Conservation (phyloP, 2,113 vertebrate species). For the Rhinichthys klamathensis region DNA sequence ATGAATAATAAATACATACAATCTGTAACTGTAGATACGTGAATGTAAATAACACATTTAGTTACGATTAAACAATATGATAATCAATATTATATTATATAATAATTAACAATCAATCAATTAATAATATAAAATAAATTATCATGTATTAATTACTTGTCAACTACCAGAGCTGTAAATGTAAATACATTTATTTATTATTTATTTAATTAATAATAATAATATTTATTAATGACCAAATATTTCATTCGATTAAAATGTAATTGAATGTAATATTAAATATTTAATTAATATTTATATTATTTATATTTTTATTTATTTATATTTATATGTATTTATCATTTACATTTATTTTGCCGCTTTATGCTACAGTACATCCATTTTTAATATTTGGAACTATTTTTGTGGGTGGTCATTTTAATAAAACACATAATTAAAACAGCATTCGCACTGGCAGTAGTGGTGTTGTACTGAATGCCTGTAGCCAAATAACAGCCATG, state of each 20-base stretch:
- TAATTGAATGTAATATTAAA: no score
- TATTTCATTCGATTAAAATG: no score
- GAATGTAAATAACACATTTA: no score
- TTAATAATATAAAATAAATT: neutral
- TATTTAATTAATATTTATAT: no score
- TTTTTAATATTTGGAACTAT: neutral
- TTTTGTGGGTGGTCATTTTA: neutral
- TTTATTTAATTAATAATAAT: no score
- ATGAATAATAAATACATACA: neutral
- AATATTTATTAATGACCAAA: no score
- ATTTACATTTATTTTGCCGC: neutral
- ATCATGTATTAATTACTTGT: neutral
- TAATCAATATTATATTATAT: neutral
- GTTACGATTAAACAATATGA: neutral
- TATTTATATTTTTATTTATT: no score
- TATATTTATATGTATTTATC: neutral
- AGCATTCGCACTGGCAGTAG: no score
- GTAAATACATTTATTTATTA: neutral
- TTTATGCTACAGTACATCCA: neutral
- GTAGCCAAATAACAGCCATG: neutral
- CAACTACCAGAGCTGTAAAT: neutral
- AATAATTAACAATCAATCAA: neutral
- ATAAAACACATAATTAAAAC: neutral
- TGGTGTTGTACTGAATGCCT: no score
- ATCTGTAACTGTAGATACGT: neutral